Evolutionary conservation across 2,797 vertebrate species (phyloP).

Genomic region (Melanotaenia trifasciata): DNA sequence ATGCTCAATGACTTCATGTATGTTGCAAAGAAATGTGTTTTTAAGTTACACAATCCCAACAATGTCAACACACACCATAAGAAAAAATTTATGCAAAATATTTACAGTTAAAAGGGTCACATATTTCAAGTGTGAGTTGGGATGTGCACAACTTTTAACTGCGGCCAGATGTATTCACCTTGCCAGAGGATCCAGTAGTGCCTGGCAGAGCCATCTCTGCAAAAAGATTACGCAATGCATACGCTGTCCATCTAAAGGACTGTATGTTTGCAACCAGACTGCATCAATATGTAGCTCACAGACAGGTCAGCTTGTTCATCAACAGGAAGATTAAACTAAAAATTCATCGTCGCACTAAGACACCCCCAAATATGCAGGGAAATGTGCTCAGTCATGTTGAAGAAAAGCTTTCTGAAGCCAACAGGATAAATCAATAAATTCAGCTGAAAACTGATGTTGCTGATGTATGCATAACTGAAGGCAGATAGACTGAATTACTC

Average conservation of each 20-base stretch:
- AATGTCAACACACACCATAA: slow-evolving; percentile 19
- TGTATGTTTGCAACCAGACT: slow-evolving; percentile 2
- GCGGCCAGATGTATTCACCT: slow-evolving; percentile 63
- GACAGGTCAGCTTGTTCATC: slow-evolving; percentile 1
- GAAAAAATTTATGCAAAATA: slow-evolving; percentile 17
- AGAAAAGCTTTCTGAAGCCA: slow-evolving; percentile 12
- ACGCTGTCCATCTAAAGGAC: neutral
- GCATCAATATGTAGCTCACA: neutral
- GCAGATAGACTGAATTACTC: neutral
- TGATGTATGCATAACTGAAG: slow-evolving; percentile 19
- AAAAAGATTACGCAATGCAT: slow-evolving; percentile 30
- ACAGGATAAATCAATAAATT: slow-evolving; percentile 29
- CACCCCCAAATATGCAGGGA: neutral
- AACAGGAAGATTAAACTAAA: slow-evolving; percentile 13
- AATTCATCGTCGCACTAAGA: neutral
- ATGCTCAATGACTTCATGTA: slow-evolving; percentile 18
- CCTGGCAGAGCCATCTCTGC: slow-evolving; percentile 69
- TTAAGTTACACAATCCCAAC: slow-evolving; percentile 26
- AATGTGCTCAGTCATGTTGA: slow-evolving; percentile 1
- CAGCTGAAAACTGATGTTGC: slow-evolving; percentile 12
- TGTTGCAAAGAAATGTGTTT: slow-evolving; percentile 28
- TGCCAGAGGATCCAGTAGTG: slow-evolving; percentile 53
- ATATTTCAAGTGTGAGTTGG: slow-evolving; percentile 34
- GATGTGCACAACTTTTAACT: slow-evolving; percentile 47
- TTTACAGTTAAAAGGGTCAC: slow-evolving; percentile 29